Percentiles rank a stretch among this genome's conserved stretches.
Conservation (phyloP, 2,888 invertebrate genomes). For the Ectropis crepuscularia region DNA sequence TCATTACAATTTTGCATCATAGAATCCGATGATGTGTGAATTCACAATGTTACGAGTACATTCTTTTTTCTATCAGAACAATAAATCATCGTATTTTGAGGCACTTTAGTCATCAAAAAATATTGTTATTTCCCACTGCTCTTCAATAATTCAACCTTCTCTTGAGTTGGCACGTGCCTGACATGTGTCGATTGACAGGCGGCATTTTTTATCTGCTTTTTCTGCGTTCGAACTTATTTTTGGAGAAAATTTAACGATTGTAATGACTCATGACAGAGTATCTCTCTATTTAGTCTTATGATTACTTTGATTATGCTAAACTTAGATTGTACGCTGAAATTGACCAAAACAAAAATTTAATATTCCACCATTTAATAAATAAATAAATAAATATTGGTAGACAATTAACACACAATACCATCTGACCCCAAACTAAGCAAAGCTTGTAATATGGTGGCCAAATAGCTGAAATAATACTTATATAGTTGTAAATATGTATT, state of each 20-base stretch:
- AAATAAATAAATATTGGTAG: too few species aligned
- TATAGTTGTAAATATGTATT: too few species aligned
- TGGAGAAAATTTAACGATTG: background rate
- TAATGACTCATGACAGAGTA: too few species aligned
- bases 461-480: too few species aligned
- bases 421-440: too few species aligned
- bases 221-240: background rate
- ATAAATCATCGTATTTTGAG: conserved; percentile 23
- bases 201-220: conserved; percentile 30
- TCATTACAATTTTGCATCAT: background rate
- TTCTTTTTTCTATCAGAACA: conserved; percentile 1
- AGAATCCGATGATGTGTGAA: background rate
- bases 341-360: too few species aligned
- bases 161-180: conserved; percentile 57
- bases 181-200: conserved; percentile 45
- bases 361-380: too few species aligned
- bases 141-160: conserved; percentile 59
- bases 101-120: conserved; percentile 34
- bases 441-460: too few species aligned
- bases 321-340: too few species aligned
- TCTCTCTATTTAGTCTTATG: too few species aligned
- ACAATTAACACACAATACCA: too few species aligned
- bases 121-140: conserved; percentile 47
- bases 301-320: too few species aligned
- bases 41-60: background rate